A percentile compares a stretch with the other conserved stretches of the same genome.
Conservation (phyloP, 2,888 invertebrate species). For the Abrostola triplasia region DNA sequence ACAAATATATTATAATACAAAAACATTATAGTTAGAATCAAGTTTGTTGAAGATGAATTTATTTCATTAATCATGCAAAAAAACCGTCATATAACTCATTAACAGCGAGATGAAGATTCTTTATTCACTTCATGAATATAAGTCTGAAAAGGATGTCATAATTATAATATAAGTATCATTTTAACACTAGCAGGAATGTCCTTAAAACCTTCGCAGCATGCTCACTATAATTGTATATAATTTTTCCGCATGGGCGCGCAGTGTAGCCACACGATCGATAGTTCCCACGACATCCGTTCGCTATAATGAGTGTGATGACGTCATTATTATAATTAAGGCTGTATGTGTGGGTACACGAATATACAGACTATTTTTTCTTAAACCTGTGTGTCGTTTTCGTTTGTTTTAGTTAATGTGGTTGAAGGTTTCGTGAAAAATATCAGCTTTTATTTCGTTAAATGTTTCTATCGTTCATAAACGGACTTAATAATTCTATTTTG, state of each 20-base stretch:
- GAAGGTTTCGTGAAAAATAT: background rate
- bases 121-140: background rate
- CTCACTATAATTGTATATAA: conserved; percentile 51
- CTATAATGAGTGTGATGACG: conserved; percentile 60
- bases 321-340: conserved; percentile 61
- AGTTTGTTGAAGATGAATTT: no score
- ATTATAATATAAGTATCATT: conserved; percentile 2
- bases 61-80: no score
- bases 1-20: no score
- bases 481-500: no score
- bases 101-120: background rate
- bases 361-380: background rate
- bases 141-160: background rate
- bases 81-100: no score
- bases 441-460: no score
- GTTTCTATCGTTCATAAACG: no score
- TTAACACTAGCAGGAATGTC: conserved; percentile 28
- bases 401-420: background rate
- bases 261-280: conserved; percentile 69
- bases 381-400: background rate
- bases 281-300: conserved; percentile 64
- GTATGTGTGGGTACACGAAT: conserved; percentile 24
- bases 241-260: conserved; percentile 68
- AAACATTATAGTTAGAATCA: no score
- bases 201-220: conserved; percentile 27